Base-by-base conservation (phyloP, 2,113 vertebrate species). In the Clarias batrachus region DNA sequence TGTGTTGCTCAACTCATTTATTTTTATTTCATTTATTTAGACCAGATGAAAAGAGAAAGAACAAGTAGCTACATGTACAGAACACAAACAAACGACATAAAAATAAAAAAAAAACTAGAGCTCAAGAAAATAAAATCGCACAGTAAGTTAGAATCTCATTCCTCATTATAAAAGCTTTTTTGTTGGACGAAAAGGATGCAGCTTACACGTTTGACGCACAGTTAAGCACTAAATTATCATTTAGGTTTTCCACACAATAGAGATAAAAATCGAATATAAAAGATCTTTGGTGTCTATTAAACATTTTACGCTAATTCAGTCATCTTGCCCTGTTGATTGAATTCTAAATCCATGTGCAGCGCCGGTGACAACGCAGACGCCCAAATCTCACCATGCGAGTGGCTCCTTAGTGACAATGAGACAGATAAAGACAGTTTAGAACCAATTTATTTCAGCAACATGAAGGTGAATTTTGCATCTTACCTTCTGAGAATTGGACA, bases 401-500 rank as follows among this genome's bases (percentile, higher is more conserved):
- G 7, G 52, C 48, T 77, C 52, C 74, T 56, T 8, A 77, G 37
- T 82, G 60, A 65, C 33, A 82, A 54, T 48, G 16, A 80, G 27
- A 16, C 5, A 23, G 37, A 70, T 33, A 27, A 68, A 60, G 41
- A 57, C 17, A 1, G 71, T 33, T 73, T 52, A 62, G 60, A 13
- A 81, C 37, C 52, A 17, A 52, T 19, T 73, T 79, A 71, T 57
- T 21, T 71, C 83, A 78, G 54, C 82, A 77, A 6, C 65, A 23
- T 73, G 13, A 71, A 79, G 77, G 37, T 82, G 52, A 82, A 78
- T 30, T 62, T n/a, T n/a, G 57, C 23, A n/a, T 62, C 86, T 87
- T 87, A 87, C 89, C 89, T 87, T 56, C 70, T 57, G 13, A 86
- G 70, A 23, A 83, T 23, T 80, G 27, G 41, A 56, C 79, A 83